A percentile compares a stretch with the other conserved stretches of the same genome.
These are phyloP conservation scores for Rhizoglyphus robini DNA, from an alignment of 1,140 invertebrate species.

Conservation along the genomic window DNA sequence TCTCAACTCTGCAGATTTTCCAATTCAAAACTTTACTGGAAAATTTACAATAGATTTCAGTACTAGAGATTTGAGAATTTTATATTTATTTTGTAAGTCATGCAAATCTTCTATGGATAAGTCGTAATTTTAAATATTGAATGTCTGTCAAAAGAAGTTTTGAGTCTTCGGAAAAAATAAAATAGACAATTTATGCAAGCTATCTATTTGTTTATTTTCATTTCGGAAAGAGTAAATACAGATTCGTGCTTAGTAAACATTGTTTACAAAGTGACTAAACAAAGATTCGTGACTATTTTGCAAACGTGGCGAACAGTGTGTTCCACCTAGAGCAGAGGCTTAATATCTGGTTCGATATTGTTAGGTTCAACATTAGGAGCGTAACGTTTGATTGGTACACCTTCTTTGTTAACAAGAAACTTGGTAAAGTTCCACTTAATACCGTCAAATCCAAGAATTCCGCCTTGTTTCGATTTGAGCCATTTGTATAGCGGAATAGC, in stretches of 20 bases:
- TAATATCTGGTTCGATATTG: slow-evolving; percentile 14
- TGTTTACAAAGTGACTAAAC: neutral
- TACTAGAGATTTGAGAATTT: too few relatives aligned
- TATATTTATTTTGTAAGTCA: too few relatives aligned
- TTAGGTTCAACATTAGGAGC: slow-evolving; percentile 56
- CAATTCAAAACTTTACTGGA: neutral
- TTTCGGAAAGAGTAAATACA: too few relatives aligned
- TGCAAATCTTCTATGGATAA: too few relatives aligned
- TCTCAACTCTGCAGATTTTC: neutral
- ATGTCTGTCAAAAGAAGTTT: too few relatives aligned
- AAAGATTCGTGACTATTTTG: too few relatives aligned
- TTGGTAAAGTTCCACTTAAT: slow-evolving; percentile 98
- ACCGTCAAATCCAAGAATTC: slow-evolving; percentile 30
- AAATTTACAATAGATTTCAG: neutral
- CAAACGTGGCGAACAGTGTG: too few relatives aligned
- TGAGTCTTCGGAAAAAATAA: too few relatives aligned
- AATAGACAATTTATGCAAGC: too few relatives aligned
- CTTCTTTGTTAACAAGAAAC: slow-evolving; percentile 76
- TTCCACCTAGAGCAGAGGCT: neutral
- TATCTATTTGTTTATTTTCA: too few relatives aligned
- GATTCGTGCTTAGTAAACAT: neutral
- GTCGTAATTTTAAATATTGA: too few relatives aligned
- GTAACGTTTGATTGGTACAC: slow-evolving; percentile 65
- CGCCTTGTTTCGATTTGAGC: slow-evolving; percentile 58
- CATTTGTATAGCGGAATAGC: slow-evolving; percentile 74